These are phyloP conservation scores for Gonocerus acuteangulatus DNA, from an alignment of 2,888 invertebrate genomes.

Conservation along the genomic window DNA sequence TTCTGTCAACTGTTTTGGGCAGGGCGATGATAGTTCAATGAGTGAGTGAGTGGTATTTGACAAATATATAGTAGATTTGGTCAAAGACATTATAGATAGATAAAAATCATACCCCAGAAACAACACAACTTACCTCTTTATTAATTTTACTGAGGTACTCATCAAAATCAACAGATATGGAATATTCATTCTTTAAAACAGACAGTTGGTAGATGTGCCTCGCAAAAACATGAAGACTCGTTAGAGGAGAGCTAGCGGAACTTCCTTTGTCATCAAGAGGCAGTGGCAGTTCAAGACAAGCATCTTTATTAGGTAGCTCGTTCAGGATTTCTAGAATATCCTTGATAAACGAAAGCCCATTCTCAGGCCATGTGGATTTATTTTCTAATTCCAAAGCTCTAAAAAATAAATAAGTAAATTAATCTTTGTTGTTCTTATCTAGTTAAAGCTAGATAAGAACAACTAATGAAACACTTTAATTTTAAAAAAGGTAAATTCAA, in stretches of 20 bases:
- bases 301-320: constrained; percentile 4
- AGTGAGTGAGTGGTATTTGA: too few relatives aligned
- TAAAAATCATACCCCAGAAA: too few relatives aligned
- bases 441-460: too few relatives aligned
- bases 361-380: constrained; percentile 28
- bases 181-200: constrained; percentile 14
- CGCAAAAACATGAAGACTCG: constrained; percentile 16
- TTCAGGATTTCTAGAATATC: constrained; percentile 20
- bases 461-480: too few relatives aligned
- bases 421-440: too few relatives aligned
- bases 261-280: constrained; percentile 21
- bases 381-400: constrained; percentile 28
- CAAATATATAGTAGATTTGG: too few relatives aligned
- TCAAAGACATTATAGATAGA: too few relatives aligned
- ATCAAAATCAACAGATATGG: constrained; percentile 32
- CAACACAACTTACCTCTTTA: constrained; percentile 22
- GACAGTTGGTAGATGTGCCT: constrained; percentile 17
- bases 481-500: too few relatives aligned
- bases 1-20: too few relatives aligned
- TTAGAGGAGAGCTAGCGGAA: constrained; percentile 14
- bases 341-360: constrained; percentile 25
- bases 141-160: constrained; percentile 15
- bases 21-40: too few relatives aligned
- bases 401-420: too few relatives aligned
- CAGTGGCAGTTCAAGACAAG: constrained; percentile 10